A percentile compares a stretch with the other conserved stretches of the same genome.
Conservation (phyloP, 1,140 invertebrate species). For the Reticulitermes speratus region DNA sequence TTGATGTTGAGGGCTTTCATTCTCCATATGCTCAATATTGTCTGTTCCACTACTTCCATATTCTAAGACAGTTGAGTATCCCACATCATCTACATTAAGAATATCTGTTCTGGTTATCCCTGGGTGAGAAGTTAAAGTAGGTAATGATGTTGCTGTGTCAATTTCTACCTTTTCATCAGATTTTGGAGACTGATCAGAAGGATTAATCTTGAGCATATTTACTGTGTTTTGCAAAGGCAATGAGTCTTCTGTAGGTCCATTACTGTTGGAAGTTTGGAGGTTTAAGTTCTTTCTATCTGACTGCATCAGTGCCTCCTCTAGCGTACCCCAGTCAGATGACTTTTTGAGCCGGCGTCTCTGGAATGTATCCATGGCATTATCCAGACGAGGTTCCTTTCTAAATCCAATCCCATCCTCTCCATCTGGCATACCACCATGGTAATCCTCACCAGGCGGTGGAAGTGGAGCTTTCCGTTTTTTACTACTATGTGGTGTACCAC, state of each 20-base stretch:
- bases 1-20: background rate
- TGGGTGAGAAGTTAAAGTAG: background rate
- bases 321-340: slow-evolving; percentile 70
- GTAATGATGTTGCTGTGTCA: background rate
- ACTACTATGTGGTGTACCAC: slow-evolving; percentile 57
- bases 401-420: slow-evolving; percentile 42
- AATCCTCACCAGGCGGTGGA: slow-evolving; percentile 51
- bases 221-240: background rate
- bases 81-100: background rate
- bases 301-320: slow-evolving; percentile 69
- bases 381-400: slow-evolving; percentile 61
- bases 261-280: background rate
- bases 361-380: slow-evolving; percentile 64
- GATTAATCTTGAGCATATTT: background rate
- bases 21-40: background rate
- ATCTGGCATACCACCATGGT: slow-evolving; percentile 38
- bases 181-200: background rate
- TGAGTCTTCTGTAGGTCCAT: background rate
- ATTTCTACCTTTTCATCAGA: background rate
- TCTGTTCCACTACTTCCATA: background rate
- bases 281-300: slow-evolving; percentile 33
- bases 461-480: slow-evolving; percentile 67
- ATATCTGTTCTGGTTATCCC: slow-evolving; percentile 6
- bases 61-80: background rate
- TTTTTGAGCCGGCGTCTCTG: slow-evolving; percentile 67